A percentile compares a stretch with the other conserved stretches of the same genome.
Evolutionary conservation across 2,888 invertebrate species (phyloP).

Genomic region (Ophion ellenae): DNA sequence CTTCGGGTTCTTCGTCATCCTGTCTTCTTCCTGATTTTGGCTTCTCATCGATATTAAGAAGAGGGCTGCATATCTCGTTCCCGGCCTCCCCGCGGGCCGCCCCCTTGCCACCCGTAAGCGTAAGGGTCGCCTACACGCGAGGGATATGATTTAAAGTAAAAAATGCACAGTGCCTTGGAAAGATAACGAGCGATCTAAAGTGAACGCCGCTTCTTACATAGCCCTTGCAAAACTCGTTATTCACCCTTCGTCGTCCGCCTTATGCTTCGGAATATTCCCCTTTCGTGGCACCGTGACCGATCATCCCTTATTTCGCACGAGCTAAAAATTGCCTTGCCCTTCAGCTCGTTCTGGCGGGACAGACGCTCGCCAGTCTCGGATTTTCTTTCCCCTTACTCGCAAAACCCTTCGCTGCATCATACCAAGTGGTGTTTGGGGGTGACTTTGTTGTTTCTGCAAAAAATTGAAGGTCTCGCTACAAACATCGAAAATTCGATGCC

Average conservation of each 20-base stretch:
- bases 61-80: neutral
- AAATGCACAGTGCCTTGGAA: constrained; percentile 58
- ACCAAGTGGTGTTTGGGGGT: neutral
- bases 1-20: constrained; percentile 63
- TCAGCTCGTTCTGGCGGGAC: neutral
- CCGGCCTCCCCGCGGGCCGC: constrained; percentile 21
- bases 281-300: constrained; percentile 1
- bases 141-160: constrained; percentile 53
- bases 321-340: constrained; percentile 43
- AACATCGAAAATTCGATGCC: neutral
- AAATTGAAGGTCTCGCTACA: neutral
- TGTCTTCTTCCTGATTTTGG: constrained; percentile 63
- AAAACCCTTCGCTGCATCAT: constrained; percentile 31
- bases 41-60: constrained; percentile 61
- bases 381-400: constrained; percentile 18
- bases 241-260: constrained; percentile 51
- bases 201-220: constrained; percentile 35
- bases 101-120: neutral
- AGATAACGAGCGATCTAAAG: constrained; percentile 63
- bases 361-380: constrained; percentile 23
- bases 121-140: neutral
- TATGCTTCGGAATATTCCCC: neutral
- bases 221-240: constrained; percentile 63
- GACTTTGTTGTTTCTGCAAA: neutral
- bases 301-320: constrained; percentile 37